Percentiles rank a stretch among this genome's conserved stretches.
Evolutionary conservation across 2,888 invertebrate genomes (phyloP).

Genomic region (Lithophane socia): DNA sequence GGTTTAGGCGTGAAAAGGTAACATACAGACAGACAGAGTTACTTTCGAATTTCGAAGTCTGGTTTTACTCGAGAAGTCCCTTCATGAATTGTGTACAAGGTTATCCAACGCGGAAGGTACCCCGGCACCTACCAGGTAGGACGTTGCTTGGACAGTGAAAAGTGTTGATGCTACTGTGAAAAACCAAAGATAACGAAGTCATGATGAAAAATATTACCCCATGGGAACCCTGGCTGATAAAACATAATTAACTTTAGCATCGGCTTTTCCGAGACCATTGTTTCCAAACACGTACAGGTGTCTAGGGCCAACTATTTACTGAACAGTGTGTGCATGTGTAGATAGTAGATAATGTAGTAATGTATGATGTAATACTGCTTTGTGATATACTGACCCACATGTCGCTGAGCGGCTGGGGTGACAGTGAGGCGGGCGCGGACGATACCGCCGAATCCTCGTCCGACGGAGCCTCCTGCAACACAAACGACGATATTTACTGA

Average conservation of each 20-base stretch:
- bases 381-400: slow-evolving; percentile 86
- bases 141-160: background rate
- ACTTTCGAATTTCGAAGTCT: background rate
- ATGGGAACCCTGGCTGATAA: background rate
- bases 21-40: too few relatives aligned
- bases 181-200: background rate
- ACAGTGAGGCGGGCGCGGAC: slow-evolving; percentile 93
- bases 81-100: background rate
- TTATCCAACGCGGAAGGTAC: background rate
- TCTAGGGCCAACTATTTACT: background rate
- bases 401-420: slow-evolving; percentile 92
- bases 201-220: background rate
- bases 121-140: background rate
- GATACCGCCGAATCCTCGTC: slow-evolving; percentile 93
- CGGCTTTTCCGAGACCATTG: background rate
- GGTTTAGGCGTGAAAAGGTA: too few relatives aligned
- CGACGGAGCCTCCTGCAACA: slow-evolving; percentile 86
- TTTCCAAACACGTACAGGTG: background rate
- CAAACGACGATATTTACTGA: background rate
- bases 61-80: too few relatives aligned
- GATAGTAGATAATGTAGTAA: background rate
- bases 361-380: background rate
- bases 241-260: background rate
- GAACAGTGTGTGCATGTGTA: background rate
- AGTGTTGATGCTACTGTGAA: background rate